phyloP scores from a whole-genome alignment of 1,140 invertebrate species.

The Orussus abietinus region DNA sequence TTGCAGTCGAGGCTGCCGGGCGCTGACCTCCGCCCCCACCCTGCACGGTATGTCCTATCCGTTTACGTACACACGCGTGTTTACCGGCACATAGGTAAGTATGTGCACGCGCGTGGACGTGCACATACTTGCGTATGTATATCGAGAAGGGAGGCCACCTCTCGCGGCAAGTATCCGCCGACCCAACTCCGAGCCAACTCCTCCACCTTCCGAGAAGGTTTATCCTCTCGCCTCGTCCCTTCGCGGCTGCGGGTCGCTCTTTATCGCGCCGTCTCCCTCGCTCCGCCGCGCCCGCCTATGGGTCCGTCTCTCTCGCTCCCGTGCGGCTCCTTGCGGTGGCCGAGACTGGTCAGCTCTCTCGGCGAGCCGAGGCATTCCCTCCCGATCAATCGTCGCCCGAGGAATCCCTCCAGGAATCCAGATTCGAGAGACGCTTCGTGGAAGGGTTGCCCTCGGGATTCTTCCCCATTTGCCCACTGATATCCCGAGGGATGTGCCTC shows the following conservation, averaged over 20 bases:
- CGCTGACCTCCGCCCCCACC: conserved; percentile 43
- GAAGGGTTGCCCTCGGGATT: no score
- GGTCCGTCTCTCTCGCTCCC: conserved; percentile 8
- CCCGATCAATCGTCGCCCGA: no score
- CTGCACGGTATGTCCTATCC: no score
- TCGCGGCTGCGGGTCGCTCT: conserved; percentile 1
- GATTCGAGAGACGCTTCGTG: no score
- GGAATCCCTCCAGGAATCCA: no score
- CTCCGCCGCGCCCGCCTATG: conserved; percentile 3
- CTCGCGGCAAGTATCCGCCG: conserved; percentile 10
- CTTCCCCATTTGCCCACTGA: no score
- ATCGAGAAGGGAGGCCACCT: conserved; percentile 15
- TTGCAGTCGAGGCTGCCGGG: conserved; percentile 29
- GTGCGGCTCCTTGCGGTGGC: conserved; percentile 4
- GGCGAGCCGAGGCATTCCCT: background rate
- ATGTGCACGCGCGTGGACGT: no score
- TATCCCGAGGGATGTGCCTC: no score
- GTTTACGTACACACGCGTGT: no score
- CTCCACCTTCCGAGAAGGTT: background rate
- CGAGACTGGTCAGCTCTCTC: background rate
- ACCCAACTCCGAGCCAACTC: background rate
- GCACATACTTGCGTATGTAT: conserved; percentile 11
- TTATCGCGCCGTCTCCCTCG: conserved; percentile 14
- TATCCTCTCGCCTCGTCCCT: conserved; percentile 24
- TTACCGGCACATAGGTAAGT: no score